Percentiles rank a stretch among this genome's conserved stretches.
These are phyloP conservation scores for Papilio glaucus DNA, from an alignment of 1,140 invertebrate species.

Conservation along the genomic window DNA sequence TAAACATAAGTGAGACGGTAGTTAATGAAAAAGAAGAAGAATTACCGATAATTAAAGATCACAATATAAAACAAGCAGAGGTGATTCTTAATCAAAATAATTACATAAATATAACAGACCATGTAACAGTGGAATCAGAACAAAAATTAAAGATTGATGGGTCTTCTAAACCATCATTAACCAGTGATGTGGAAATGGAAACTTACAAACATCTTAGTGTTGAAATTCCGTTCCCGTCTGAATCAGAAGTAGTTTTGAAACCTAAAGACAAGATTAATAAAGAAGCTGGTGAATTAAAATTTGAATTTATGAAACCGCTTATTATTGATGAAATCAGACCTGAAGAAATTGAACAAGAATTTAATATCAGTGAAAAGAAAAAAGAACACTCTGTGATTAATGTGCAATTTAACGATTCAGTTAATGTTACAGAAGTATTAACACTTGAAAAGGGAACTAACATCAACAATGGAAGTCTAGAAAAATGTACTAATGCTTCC, in stretches of 20 bases:
- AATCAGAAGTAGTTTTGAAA: conserved; percentile 47
- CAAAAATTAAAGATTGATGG: conserved; percentile 43
- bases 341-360: conserved; percentile 53
- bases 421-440: conserved; percentile 56
- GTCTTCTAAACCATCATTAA: conserved; percentile 40
- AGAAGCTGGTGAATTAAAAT: conserved; percentile 48
- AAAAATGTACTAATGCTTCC: conserved; percentile 39
- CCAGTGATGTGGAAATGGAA: conserved; percentile 49
- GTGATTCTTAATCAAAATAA: conserved; percentile 48
- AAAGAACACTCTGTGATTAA: conserved; percentile 45
- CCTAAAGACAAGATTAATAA: conserved; percentile 38
- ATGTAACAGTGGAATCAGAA: conserved; percentile 61
- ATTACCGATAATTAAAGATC: conserved; percentile 40
- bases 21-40: conserved; percentile 57
- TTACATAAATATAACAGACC: conserved; percentile 53
- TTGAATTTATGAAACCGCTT: conserved; percentile 57
- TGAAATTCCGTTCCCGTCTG: conserved; percentile 51
- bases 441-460: conserved; percentile 49
- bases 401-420: conserved; percentile 53
- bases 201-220: conserved; percentile 59
- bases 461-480: conserved; percentile 23
- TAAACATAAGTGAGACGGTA: conserved; percentile 55
- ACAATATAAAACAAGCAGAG: conserved; percentile 48
- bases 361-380: conserved; percentile 41
- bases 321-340: conserved; percentile 49